Conservation (phyloP, 2,888 invertebrate species). For the Phalera bucephala region DNA sequence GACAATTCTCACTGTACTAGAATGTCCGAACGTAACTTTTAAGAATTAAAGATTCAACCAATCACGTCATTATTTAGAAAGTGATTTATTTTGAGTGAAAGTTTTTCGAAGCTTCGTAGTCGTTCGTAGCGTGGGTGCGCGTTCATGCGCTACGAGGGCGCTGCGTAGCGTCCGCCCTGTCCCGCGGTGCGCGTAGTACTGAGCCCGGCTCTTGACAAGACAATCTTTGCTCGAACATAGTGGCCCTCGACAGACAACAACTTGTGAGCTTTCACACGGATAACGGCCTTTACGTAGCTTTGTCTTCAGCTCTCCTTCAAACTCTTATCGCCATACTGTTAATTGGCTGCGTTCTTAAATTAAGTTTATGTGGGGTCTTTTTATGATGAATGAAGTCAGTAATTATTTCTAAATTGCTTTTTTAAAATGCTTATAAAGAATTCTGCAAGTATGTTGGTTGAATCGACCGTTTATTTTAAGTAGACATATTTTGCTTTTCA, state of each 20-base stretch:
- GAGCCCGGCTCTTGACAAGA: constrained; percentile 70
- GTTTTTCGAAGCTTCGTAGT: constrained; percentile 36
- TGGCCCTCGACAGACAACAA: constrained; percentile 72
- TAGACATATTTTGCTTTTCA: too few relatives aligned
- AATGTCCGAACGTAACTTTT: constrained; percentile 12
- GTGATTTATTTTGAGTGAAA: constrained; percentile 3
- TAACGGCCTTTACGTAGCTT: constrained; percentile 66
- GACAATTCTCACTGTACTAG: constrained; percentile 20
- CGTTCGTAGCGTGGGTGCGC: constrained; percentile 40
- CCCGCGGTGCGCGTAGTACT: constrained; percentile 70
- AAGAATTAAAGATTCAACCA: constrained; percentile 11
- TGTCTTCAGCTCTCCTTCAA: constrained; percentile 58
- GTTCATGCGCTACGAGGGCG: constrained; percentile 30
- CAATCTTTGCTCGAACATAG: constrained; percentile 73
- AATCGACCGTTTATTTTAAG: too few relatives aligned
- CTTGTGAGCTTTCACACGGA: constrained; percentile 71
- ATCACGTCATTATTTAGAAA: constrained; percentile 17
- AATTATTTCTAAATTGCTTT: background rate
- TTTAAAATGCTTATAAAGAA: too few relatives aligned
- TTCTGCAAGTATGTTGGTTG: too few relatives aligned
- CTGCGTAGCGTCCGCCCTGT: constrained; percentile 66
- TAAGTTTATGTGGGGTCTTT: too few relatives aligned
- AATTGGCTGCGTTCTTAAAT: constrained; percentile 42
- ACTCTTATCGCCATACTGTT: constrained; percentile 43
- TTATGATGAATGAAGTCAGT: too few relatives aligned